Evolutionary conservation across 2,888 invertebrate species (phyloP), one percentile per base, ranked within the genome.

Genomic region (Stenotaenia linearis): DNA sequence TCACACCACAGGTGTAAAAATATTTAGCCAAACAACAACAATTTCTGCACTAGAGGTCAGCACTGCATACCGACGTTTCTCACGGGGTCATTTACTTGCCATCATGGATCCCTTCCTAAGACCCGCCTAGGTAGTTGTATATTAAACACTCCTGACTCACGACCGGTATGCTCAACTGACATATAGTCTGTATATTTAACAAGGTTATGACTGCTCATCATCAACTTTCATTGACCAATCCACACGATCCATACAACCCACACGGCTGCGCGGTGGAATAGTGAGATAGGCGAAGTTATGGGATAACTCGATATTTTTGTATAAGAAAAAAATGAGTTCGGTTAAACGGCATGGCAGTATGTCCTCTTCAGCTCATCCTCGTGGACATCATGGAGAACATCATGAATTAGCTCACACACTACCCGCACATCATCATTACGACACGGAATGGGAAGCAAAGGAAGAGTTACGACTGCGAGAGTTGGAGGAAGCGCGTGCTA

Each of bases 401-500:
- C 78, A 78, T 21, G 78, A 78, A 28, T 25, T 78, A 15, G 40
- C 78, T 3, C 78, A 78, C 32, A 78, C 78, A 2, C 18, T 78
- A 18, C 78, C 40, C 9, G 40, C 40, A 9, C 40, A 40, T 40
- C 78, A 78, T 23, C 78, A 28, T 96, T 3, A 88, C 86, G 90
- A 91, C 84, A 90, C 91, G 30, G 92, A 92, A 85, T 93, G 92
- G 92, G 92, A 92, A 86, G 91, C 92, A 75, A 92, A 92, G 86
- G 92, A 92, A 87, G 92, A 91, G 75, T 86, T 91, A 80, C 88
- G 91, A 12, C 89, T 91, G 84, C 88, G 95, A 76, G 98, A 98
- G 86, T 88, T 98, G 82, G 97, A 98, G 85, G 98, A 98, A 85
- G 96, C 97, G 0, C 89, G 96, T 82, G 96, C 96, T 9, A 40